Evolutionary conservation across 2,888 invertebrate species (phyloP), one percentile per base, ranked within the genome.

Genomic region (Cheilosia grossa): DNA sequence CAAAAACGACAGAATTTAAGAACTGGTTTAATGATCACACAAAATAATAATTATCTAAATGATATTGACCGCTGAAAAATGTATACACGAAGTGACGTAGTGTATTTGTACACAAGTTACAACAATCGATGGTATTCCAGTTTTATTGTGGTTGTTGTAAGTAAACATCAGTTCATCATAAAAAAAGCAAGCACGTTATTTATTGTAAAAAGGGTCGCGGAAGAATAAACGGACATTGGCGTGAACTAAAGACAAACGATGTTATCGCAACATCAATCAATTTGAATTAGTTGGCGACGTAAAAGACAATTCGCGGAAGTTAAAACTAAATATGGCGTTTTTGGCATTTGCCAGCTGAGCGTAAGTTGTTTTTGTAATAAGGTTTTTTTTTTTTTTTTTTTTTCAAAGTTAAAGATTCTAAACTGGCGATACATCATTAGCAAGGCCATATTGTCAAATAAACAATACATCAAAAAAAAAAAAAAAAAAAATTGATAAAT

Each of bases 21-120:
- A 80, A 80, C 80, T 67, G 73, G 80, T 80, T 80, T 80, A 61
- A 66, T 61, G 61, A 73, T 66, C 56, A 51, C 24, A 37, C 33
- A 53, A 64, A 59, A 66, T 51, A 73, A 64, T 74, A 56, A 74
- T 70, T 47, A 59, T 53, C 37, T 58, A 58, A 73, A 73, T 73
- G 72, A 73, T 79, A 73, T 66, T 79, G 72, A 73, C 79, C 79
- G 73, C 63, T 63, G 70, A 40, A 27, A 69, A 77, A 49, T 19
- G 37, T 49, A 17, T 15, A 42, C 44, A 42, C 27, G 42, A 59
- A 40, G 44, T 67, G 49, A 61, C 59, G 44, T 59, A 61, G 19
- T 58, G 33, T 54, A 53, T 42, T 19, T 7, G 13, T 24, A 44
- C 44, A 54, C 19, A 27, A 59, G 19, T 27, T 44, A 53, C 6